A percentile compares a stretch with the other conserved stretches of the same genome.
Conservation (phyloP, 30 jellyfish, hydroid and myxozoan genomes). For the Chrysaora quinquecirrha region DNA sequence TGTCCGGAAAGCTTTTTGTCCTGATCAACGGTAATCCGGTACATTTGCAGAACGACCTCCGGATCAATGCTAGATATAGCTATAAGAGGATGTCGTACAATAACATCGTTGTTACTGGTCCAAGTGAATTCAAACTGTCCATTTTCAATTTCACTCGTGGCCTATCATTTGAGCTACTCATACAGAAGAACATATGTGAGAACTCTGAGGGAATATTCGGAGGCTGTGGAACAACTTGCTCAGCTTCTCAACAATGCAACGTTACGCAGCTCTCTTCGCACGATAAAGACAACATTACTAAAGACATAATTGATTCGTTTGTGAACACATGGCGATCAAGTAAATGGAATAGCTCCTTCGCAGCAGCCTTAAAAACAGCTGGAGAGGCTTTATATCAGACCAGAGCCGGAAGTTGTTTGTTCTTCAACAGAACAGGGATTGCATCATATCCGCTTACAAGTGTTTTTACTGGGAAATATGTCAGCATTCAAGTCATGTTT, state of each 20-base stretch:
- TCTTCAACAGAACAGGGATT: conserved; percentile 41
- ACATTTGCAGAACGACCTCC: not conserved
- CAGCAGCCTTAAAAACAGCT: not conserved
- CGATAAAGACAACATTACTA: not conserved
- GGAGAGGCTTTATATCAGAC: conserved; percentile 33
- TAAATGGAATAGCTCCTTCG: conserved; percentile 24
- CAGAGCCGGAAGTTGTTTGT: conserved; percentile 44
- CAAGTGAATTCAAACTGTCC: conserved; percentile 13
- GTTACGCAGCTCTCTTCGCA: conserved; percentile 13
- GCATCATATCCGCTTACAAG: conserved; percentile 23
- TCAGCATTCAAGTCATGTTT: conserved; percentile 50
- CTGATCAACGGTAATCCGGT: conserved; percentile 15
- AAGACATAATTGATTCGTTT: not conserved
- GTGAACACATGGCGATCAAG: conserved; percentile 11
- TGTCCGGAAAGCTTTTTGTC: conserved; percentile 9
- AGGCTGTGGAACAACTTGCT: conserved; percentile 1
- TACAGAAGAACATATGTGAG: not conserved
- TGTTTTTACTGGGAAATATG: conserved; percentile 12
- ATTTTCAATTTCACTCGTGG: conserved; percentile 28
- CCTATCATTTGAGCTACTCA: conserved; percentile 17
- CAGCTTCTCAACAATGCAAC: conserved; percentile 16
- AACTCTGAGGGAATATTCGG: conserved; percentile 44
- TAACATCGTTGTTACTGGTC: not conserved
- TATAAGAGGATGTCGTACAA: conserved; percentile 26
- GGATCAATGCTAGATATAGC: conserved; percentile 2